Conservation (phyloP, 2,113 vertebrate species). For the Paramisgurnus dabryanus region DNA sequence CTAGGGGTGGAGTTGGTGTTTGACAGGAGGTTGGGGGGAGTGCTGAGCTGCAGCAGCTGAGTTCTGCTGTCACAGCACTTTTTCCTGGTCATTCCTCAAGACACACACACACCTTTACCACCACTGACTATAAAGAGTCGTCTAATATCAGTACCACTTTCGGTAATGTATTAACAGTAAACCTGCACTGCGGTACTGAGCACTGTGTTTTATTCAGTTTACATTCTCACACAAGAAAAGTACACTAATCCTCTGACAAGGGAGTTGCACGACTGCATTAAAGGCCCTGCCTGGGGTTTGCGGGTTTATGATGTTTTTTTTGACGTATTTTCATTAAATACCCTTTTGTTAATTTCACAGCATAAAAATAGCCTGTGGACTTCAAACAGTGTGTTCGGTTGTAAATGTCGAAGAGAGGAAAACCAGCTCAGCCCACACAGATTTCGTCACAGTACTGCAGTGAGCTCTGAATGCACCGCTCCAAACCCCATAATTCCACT, state of each 20-base stretch:
- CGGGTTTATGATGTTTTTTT: neutral
- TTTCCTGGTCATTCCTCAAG: constrained; percentile 53
- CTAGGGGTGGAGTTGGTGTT: constrained; percentile 25
- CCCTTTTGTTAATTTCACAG: neutral
- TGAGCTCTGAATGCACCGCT: neutral
- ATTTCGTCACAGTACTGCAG: constrained; percentile 17
- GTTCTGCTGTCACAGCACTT: constrained; percentile 50
- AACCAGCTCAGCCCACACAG: constrained; percentile 16
- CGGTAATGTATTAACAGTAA: constrained; percentile 25
- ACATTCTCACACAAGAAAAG: constrained; percentile 7
- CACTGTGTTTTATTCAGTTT: constrained; percentile 13
- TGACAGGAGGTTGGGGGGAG: constrained; percentile 48
- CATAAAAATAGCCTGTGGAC: neutral
- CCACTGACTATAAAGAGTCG: constrained; percentile 24
- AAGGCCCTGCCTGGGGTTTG: constrained; percentile 8
- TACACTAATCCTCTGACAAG: neutral
- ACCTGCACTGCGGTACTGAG: constrained; percentile 16
- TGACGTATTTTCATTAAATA: neutral
- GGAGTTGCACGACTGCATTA: neutral
- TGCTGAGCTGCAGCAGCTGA: constrained; percentile 42
- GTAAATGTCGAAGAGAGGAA: constrained; percentile 20
- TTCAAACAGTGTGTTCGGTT: constrained; percentile 1
- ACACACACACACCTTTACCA: constrained; percentile 28
- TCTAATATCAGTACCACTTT: constrained; percentile 26
- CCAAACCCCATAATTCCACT: neutral